Base-by-base conservation (phyloP, 2,797 vertebrate genomes). In the Gadopsis marmoratus region DNA sequence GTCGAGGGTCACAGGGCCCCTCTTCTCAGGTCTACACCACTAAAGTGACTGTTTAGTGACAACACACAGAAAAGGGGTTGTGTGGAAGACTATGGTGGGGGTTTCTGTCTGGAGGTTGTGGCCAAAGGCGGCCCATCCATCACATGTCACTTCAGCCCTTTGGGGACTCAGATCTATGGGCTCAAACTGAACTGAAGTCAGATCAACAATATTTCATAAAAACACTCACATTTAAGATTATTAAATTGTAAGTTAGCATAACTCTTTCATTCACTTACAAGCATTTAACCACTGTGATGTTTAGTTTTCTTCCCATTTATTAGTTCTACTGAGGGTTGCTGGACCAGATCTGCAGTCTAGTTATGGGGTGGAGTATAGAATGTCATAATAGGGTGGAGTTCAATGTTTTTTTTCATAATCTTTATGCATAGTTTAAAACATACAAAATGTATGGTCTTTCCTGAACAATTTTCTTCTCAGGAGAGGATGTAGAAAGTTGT, bases 21-120 rank as follows among this genome's bases (percentile, higher is more conserved):
- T 88, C 84, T 90, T 88, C 86, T 91, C 79, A 86, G 89, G 84
- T 91, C 92, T 74, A 54, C 83, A 80, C 64, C 76, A 81, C 89
- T 81, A 87, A 91, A 92, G 90, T 89, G 85, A 90, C 88, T 94
- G 93, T 94, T 91, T 94, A 92, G 92, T 91, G 91, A 93, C 93
- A 94, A 91, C 90, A 92, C 87, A 88, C 63, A 89, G 87, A 90
- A 91, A 85, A 85, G 82, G 65, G 84, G 76, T 63, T 83, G 86
- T 87, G 74, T 76, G 74, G 86, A 86, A 62, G 85, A 71, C 76
- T 66, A 76, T 56, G 65, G 74, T 53, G 72, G 66, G 83, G 83
- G 87, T 58, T 74, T 70, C 55, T 78, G 81, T 81, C 79, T 83
- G 65, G 83, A 75, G 88, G 79, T 69, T 80, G 86, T 83, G 84